Conservation (phyloP, 2,888 invertebrate species). For the Idaea dimidiata region DNA sequence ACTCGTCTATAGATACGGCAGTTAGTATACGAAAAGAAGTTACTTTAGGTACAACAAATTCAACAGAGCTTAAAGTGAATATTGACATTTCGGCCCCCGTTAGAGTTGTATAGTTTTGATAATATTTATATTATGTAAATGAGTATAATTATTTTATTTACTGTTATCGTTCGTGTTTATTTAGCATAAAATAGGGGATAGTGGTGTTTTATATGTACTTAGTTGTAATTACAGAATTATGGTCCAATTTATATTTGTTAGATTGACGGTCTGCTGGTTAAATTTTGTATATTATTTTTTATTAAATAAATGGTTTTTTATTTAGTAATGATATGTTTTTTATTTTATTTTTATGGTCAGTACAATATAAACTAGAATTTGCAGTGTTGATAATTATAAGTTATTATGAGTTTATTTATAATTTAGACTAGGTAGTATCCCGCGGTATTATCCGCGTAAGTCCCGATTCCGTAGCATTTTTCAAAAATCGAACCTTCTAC, state of each 20-base stretch:
- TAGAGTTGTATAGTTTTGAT: not conserved
- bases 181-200: conserved; percentile 45
- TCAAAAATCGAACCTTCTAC: too few relatives aligned
- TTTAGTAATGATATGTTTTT: conserved; percentile 19
- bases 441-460: too few relatives aligned
- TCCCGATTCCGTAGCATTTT: too few relatives aligned
- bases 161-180: conserved; percentile 16
- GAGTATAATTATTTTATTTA: conserved; percentile 8
- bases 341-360: not conserved
- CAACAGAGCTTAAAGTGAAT: too few relatives aligned
- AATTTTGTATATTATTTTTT: conserved; percentile 46
- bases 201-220: conserved; percentile 56
- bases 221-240: conserved; percentile 39
- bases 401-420: too few relatives aligned
- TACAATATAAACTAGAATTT: too few relatives aligned
- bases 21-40: too few relatives aligned
- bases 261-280: conserved; percentile 22
- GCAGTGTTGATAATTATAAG: too few relatives aligned
- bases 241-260: conserved; percentile 24
- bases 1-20: too few relatives aligned
- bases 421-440: too few relatives aligned
- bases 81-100: not conserved
- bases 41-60: too few relatives aligned
- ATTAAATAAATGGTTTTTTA: conserved; percentile 49
- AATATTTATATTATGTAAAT: not conserved